Base-by-base conservation (phyloP, 2,113 vertebrate genomes). In the Lepus timidus region DNA sequence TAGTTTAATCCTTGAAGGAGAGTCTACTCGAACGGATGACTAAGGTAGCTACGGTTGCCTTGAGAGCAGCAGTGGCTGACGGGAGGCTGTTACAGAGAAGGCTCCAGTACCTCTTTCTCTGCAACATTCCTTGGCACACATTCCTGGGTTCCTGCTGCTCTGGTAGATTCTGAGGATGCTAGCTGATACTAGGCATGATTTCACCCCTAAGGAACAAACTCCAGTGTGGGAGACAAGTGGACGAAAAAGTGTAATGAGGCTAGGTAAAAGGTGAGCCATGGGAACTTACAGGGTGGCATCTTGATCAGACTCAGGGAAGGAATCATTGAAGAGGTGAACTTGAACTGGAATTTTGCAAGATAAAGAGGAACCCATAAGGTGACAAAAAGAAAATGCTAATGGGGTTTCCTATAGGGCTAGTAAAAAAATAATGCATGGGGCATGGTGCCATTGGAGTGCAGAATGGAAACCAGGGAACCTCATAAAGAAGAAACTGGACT, bases 1-100 rank as follows among this genome's bases (percentile, higher is more conserved):
- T 20, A 31, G 9, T 36, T 11, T 1, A 1, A 2, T 6, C 29
- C 25, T 4, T 29, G 49, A 58, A 33, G n/a, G 1, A 12, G 27
- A 29, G 13, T 67, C 68, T 12, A 3, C 49, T 16, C 22, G 36
- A 29, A 33, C 9, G 22, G 67, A 22, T 4, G 13, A 19, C 17
- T 9, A 3, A 1, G 20, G 29, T 20, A 49, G 25, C n/a, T 14
- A 1, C 27, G 20, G 6, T 11, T 0, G 19, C 39, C 8, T 19
- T 0, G 36, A 65, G 51, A 25, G 36, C 52, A 13, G 61, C 12
- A 58, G 68, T 13, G 31, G n/a, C 44, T 31, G 13, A 13, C 4
- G 29, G 13, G 44, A 33, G 27, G 23, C 19, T 22, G 55, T 20
- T 52, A 14, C 65, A 73, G 19, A 29, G 33, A 33, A 17, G 85